phyloP scores from a whole-genome alignment of 2,888 invertebrate species.

The Dynastes hyllus region DNA sequence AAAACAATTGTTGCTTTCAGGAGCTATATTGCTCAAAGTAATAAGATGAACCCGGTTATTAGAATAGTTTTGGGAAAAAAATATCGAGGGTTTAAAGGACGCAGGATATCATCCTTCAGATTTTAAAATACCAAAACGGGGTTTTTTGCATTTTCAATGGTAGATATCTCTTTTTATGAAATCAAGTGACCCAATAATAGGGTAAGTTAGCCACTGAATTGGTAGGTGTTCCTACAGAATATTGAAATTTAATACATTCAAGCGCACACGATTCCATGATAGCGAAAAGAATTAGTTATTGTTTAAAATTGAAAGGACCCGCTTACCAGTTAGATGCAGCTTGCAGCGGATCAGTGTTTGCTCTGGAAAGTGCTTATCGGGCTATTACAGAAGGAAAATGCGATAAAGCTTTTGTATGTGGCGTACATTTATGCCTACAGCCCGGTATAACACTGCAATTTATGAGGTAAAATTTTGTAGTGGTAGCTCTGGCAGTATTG shows the following conservation, averaged over 20 bases:
- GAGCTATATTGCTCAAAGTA: constrained; percentile 75
- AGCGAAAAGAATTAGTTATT: constrained; percentile 16
- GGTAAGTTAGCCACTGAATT: not conserved
- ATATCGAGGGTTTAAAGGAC: constrained; percentile 77
- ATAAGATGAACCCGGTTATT: constrained; percentile 75
- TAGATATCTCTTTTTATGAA: not conserved
- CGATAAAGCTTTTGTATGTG: constrained; percentile 92
- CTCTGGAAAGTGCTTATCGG: constrained; percentile 86
- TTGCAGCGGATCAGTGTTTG: constrained; percentile 93
- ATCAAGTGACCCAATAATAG: not conserved
- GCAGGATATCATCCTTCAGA: constrained; percentile 80
- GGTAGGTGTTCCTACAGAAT: too few species aligned
- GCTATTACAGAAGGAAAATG: constrained; percentile 87
- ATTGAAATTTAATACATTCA: constrained; percentile 20
- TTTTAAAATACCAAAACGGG: constrained; percentile 83
- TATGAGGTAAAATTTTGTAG: constrained; percentile 72
- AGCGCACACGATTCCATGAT: not conserved
- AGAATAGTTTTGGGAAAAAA: constrained; percentile 76
- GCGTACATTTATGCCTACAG: constrained; percentile 88
- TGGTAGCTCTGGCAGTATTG: not conserved
- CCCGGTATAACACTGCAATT: constrained; percentile 93
- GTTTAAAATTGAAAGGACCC: constrained; percentile 21
- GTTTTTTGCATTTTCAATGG: constrained; percentile 76
- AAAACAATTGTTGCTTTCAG: constrained; percentile 53
- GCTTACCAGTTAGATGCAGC: constrained; percentile 81